Evolutionary conservation across 2,888 invertebrate species (phyloP).

Genomic region (Notocelia uddmanniana): DNA sequence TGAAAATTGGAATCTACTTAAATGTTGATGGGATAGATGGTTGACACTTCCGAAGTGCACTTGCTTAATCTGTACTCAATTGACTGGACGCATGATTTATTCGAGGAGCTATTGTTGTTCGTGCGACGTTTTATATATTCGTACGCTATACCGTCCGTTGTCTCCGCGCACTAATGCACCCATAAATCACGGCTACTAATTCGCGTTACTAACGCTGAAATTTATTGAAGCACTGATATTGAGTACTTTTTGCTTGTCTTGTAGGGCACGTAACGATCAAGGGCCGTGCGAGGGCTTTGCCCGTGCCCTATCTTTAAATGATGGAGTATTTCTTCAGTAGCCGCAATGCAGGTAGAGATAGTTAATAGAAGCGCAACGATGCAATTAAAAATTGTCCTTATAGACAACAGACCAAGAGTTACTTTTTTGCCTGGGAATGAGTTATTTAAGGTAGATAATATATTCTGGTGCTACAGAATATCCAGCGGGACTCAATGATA

Average conservation of each 20-base stretch:
- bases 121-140: conserved; percentile 25
- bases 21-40: conserved; percentile 7
- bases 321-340: conserved; percentile 24
- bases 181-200: conserved; percentile 40
- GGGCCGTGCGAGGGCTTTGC: conserved; percentile 52
- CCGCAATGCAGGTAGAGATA: conserved; percentile 47
- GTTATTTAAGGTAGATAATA: too few species aligned
- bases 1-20: conserved; percentile 4
- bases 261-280: conserved; percentile 49
- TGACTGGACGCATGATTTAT: conserved; percentile 32
- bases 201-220: conserved; percentile 21
- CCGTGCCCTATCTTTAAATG: conserved; percentile 79
- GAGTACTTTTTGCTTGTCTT: conserved; percentile 27
- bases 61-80: conserved; percentile 25
- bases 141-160: conserved; percentile 12
- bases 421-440: too few species aligned
- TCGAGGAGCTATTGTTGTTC: conserved; percentile 17
- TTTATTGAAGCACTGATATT: conserved; percentile 15
- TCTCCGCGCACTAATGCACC: conserved; percentile 34
- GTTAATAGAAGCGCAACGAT: not conserved
- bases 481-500: too few species aligned
- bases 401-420: not conserved
- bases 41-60: conserved; percentile 17
- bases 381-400: not conserved
- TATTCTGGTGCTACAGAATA: too few species aligned